phyloP scores from a whole-genome alignment of 2,113 vertebrate genomes.

The Calidris pygmaea region DNA sequence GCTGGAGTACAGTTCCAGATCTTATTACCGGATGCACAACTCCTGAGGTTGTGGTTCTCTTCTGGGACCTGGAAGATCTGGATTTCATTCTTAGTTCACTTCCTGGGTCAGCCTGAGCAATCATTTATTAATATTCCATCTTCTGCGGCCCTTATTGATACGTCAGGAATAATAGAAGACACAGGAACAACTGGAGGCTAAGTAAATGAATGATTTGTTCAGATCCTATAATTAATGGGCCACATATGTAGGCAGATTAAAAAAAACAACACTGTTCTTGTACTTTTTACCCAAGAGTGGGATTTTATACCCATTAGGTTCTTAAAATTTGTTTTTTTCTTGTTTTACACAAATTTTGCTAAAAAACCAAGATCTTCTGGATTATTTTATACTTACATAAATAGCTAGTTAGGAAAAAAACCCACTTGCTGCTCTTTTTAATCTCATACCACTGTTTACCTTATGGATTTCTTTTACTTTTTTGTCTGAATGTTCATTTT shows the following conservation, averaged over 20 bases:
- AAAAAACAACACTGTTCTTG: not conserved
- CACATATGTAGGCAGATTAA: not conserved
- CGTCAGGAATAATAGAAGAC: not conserved
- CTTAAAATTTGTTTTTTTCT: not conserved
- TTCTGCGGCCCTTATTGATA: not conserved
- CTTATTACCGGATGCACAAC: not conserved
- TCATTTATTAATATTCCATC: not conserved
- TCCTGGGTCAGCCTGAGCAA: not conserved
- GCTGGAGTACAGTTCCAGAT: not conserved
- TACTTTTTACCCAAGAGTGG: not conserved
- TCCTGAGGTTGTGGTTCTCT: not conserved
- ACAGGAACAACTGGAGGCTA: not conserved
- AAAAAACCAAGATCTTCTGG: not conserved
- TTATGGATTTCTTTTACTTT: not conserved
- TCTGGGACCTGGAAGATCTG: not conserved
- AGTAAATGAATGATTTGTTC: not conserved
- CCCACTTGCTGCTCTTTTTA: not conserved
- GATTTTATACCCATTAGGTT: not conserved
- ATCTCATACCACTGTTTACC: not conserved
- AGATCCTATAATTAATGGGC: not conserved
- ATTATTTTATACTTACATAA: not conserved
- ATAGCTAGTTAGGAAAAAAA: not conserved
- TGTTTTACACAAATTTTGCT: not conserved
- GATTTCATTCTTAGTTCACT: not conserved
- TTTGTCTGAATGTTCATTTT: not conserved